phyloP scores from a whole-genome alignment of 64 coral and sea anemone genomes.

The Catalaphyllia jardinei region DNA sequence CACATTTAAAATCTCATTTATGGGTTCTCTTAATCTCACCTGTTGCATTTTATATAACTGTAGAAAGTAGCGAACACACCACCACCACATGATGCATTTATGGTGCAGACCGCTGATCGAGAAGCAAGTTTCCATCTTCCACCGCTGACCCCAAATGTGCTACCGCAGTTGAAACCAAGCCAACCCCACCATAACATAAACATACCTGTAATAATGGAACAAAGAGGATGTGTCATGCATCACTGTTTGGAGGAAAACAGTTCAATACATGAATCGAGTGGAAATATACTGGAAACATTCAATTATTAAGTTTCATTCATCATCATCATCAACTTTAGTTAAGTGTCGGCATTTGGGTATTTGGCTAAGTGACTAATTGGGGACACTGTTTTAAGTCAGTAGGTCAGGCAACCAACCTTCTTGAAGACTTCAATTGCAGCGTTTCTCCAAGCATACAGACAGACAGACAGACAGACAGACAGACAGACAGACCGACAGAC shows the following conservation, averaged over 20 bases:
- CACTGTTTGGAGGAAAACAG: too few species aligned
- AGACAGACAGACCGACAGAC: too few species aligned
- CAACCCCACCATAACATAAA: conserved; percentile 79
- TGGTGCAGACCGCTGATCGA: conserved; percentile 86
- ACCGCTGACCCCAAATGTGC: conserved; percentile 77
- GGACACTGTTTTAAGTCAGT: not conserved
- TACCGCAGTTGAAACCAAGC: conserved; percentile 74
- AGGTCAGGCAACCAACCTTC: not conserved
- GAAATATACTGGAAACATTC: too few species aligned
- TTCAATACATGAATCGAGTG: too few species aligned
- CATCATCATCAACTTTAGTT: too few species aligned
- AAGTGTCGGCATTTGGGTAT: too few species aligned
- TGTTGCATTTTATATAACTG: conserved; percentile 59
- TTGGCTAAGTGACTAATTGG: too few species aligned
- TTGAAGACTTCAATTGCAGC: too few species aligned
- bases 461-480: too few species aligned
- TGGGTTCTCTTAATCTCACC: not conserved
- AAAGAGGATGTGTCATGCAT: too few species aligned
- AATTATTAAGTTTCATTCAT: too few species aligned
- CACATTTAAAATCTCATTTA: not conserved
- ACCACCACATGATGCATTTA: conserved; percentile 86
- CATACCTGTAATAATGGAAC: conserved; percentile 35
- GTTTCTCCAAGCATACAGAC: too few species aligned
- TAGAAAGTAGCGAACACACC: conserved; percentile 79
- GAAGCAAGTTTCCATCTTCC: conserved; percentile 73